Evolutionary conservation across 2,888 invertebrate species (phyloP).

Genomic region (Lomographa bimaculata): DNA sequence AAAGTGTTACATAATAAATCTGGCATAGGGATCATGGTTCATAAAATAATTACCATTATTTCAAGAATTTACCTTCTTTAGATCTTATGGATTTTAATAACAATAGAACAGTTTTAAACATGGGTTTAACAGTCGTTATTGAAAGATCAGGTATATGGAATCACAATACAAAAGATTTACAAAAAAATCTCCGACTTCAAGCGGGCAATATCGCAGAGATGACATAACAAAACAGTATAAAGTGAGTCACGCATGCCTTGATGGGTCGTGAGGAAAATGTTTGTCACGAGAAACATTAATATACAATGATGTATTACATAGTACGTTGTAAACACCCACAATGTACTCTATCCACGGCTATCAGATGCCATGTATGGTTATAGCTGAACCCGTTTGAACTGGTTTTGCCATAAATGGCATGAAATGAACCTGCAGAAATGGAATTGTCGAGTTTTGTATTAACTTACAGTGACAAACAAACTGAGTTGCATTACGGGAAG

Average conservation of each 20-base stretch:
- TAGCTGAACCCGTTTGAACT: slow-evolving; percentile 24
- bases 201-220: slow-evolving; percentile 52
- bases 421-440: slow-evolving; percentile 23
- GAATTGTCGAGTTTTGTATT: slow-evolving; percentile 18
- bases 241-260: slow-evolving; percentile 65
- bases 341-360: slow-evolving; percentile 25
- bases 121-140: too few species aligned
- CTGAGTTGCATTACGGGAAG: too few species aligned
- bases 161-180: slow-evolving; percentile 20
- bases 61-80: slow-evolving; percentile 1
- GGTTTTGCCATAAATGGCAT: slow-evolving; percentile 27
- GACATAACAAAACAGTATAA: slow-evolving; percentile 52
- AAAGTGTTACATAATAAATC: slow-evolving; percentile 20
- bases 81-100: slow-evolving; percentile 9
- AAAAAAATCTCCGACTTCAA: slow-evolving; percentile 35
- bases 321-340: slow-evolving; percentile 34
- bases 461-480: too few species aligned
- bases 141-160: slow-evolving; percentile 33
- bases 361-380: slow-evolving; percentile 32
- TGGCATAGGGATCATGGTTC: slow-evolving; percentile 4
- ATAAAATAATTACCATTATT: slow-evolving; percentile 1
- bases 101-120: slow-evolving; percentile 12
- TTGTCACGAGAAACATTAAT: slow-evolving; percentile 64
- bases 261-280: slow-evolving; percentile 58
- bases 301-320: slow-evolving; percentile 22